phyloP scores from a whole-genome alignment of 2,113 vertebrate genomes.

The Cyanoramphus novaezelandiae region DNA sequence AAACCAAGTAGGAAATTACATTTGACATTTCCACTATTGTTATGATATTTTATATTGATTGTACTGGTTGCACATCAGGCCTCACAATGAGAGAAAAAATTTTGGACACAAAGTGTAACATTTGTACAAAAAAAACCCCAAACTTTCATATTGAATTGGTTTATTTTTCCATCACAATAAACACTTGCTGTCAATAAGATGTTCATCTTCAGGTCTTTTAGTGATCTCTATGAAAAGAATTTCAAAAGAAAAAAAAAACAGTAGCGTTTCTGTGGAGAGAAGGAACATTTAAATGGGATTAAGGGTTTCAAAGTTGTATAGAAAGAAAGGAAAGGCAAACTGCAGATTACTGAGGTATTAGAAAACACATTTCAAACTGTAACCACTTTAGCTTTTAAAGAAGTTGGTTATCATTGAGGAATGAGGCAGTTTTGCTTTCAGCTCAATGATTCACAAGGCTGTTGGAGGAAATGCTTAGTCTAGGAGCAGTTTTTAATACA shows the following conservation, averaged over 20 bases:
- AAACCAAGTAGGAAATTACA: background rate
- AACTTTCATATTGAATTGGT: background rate
- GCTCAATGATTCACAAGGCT: background rate
- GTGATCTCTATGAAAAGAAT: background rate
- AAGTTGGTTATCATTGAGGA: background rate
- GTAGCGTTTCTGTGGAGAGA: background rate
- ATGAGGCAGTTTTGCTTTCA: slow-evolving; percentile 2
- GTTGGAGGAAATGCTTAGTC: background rate
- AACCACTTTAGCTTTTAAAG: slow-evolving; percentile 11
- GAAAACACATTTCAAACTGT: background rate
- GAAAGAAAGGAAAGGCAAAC: background rate
- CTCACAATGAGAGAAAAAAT: background rate
- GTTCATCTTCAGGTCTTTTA: background rate
- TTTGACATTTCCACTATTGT: background rate
- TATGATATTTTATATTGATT: slow-evolving; percentile 29
- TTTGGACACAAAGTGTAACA: background rate
- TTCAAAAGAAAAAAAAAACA: background rate
- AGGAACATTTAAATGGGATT: background rate
- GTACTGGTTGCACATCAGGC: background rate
- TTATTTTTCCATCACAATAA: background rate
- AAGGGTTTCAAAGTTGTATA: background rate
- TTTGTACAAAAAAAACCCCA: background rate
- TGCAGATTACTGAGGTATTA: background rate
- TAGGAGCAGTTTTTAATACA: background rate
- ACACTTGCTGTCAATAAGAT: background rate